These are phyloP conservation scores for Australoheros scitulus DNA, from an alignment of 2,113 vertebrate species.

Conservation along the genomic window DNA sequence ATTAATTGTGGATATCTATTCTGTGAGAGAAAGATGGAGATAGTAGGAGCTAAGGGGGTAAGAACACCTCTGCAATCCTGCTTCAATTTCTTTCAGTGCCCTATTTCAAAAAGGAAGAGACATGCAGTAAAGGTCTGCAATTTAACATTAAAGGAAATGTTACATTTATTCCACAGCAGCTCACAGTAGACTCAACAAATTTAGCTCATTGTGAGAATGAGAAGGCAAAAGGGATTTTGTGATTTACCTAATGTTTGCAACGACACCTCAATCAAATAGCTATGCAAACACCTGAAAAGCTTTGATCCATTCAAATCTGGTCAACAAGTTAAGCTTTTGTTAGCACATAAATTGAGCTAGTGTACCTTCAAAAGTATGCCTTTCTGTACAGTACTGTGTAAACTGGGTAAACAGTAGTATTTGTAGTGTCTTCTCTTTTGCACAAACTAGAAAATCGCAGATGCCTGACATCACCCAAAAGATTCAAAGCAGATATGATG, in stretches of 20 bases:
- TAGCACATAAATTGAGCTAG: background rate
- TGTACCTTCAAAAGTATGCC: background rate
- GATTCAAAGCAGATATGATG: background rate
- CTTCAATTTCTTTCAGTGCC: constrained; percentile 22
- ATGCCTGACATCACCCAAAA: background rate
- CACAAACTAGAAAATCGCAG: background rate
- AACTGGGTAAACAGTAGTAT: too few relatives aligned
- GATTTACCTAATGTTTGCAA: background rate
- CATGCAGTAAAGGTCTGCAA: background rate
- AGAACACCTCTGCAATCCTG: constrained; percentile 15
- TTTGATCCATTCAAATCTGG: background rate
- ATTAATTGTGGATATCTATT: constrained; percentile 63
- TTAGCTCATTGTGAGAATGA: background rate
- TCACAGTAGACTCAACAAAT: background rate
- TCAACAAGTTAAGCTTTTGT: background rate
- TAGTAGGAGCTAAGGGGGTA: constrained; percentile 17
- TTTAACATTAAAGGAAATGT: constrained; percentile 6
- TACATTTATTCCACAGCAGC: background rate
- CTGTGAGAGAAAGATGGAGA: constrained; percentile 9
- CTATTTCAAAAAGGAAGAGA: constrained; percentile 33
- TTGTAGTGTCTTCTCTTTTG: background rate
- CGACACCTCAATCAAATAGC: background rate
- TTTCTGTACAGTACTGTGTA: background rate
- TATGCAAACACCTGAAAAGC: background rate
- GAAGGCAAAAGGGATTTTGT: background rate